Evolutionary conservation across 2,797 vertebrate species (phyloP), one percentile per base, ranked within the genome.

Genomic region (Amniataba percoides): DNA sequence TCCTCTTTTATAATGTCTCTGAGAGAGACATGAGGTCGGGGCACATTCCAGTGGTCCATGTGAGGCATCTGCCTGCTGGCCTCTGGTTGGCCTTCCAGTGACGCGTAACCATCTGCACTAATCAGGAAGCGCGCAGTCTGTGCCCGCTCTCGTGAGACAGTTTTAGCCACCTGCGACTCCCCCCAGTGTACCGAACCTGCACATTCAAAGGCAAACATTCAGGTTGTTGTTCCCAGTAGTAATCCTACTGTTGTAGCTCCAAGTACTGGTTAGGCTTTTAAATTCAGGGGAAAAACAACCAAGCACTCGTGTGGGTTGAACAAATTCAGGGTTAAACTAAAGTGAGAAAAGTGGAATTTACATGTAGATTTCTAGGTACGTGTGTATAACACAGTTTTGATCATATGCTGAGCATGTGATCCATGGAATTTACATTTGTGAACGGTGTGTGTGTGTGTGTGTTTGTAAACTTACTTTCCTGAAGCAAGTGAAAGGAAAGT

Each of bases 1-100:
- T 99, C 97, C 93, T 99, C 98, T 3, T 96, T 95, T 92, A 99
- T 99, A 86, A 99, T 99, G 84, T 97, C 93, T 83, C 97, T 93
- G 11, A 99, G 96, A 77, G 97, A 99, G 43, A 99, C 95, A 58
- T 94, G 96, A 34, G 94, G 95, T 73, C 65, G 96, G 61, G 92
- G 94, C 67, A 91, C 90, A 63, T 95, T 97, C 98, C 98, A 99
- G 83, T 97, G 97, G 92, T 98, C 97, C 96, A 97, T 94, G 85
- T 95, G 94, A 1, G 95, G 96, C 69, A 96, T 92, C 85, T 87
- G 72, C 0, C 94, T 90, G 16, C 77, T 71, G 43, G 88, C 40
- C 46, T 87, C 92, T 51, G 82, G 63, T 42, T 93, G 93, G 82
- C 56, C 63, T 19, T 73, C 65, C 31, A 68, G 43, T 3, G 82